Percentiles rank a stretch among this genome's conserved stretches.
phyloP scores from a whole-genome alignment of 2,888 invertebrate genomes.

The Nudaria mundana region DNA sequence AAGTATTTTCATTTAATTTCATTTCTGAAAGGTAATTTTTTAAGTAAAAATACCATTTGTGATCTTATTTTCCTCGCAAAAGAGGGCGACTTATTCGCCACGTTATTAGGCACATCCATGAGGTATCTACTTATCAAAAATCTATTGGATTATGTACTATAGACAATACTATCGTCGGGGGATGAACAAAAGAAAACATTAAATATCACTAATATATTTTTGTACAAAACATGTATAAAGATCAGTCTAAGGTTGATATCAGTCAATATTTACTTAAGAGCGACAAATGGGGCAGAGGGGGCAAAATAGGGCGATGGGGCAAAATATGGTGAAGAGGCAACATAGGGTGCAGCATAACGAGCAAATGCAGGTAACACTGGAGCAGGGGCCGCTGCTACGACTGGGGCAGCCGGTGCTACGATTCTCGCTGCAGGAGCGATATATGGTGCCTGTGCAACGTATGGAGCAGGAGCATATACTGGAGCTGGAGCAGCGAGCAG shows the following conservation, averaged over 20 bases:
- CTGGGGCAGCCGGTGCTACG: slow-evolving; percentile 4
- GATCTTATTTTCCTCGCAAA: too few relatives aligned
- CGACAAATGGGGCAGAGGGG: slow-evolving; percentile 58
- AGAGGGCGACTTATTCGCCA: too few relatives aligned
- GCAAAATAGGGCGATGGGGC: slow-evolving; percentile 46
- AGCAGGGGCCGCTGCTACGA: not conserved
- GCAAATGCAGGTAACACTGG: not conserved
- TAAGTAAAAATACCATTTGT: too few relatives aligned
- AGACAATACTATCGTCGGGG: too few relatives aligned
- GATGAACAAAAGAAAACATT: too few relatives aligned
- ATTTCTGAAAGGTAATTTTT: too few relatives aligned
- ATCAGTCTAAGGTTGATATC: slow-evolving; percentile 26
- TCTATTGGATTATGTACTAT: too few relatives aligned
- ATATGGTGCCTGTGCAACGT: slow-evolving; percentile 37
- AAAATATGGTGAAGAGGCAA: slow-evolving; percentile 27
- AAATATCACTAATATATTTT: not conserved
- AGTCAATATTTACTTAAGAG: slow-evolving; percentile 57
- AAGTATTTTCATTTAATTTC: too few relatives aligned
- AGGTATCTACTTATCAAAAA: too few relatives aligned
- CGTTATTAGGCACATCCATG: too few relatives aligned
- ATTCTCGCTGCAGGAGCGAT: slow-evolving; percentile 34
- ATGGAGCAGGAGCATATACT: slow-evolving; percentile 36
- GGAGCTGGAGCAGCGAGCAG: slow-evolving; percentile 68
- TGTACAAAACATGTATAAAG: slow-evolving; percentile 27
- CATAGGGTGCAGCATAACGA: slow-evolving; percentile 23